Conservation (phyloP, 53 echinoderm and acorn worm species). For the Actinopyga echinites region DNA sequence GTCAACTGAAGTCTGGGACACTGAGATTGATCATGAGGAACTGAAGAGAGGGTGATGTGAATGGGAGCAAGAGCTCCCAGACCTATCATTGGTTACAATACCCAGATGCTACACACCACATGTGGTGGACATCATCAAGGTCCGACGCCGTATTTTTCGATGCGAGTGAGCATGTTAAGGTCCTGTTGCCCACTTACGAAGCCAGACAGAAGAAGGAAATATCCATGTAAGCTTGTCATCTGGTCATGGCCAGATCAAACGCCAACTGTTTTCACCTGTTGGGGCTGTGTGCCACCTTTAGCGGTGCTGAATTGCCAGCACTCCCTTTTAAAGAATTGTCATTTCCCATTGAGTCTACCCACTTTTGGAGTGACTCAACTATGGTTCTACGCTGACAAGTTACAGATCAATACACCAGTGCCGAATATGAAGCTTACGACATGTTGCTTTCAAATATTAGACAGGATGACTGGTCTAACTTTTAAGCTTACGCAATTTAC, state of each 20-base stretch:
- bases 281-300: too few species aligned
- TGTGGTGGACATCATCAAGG: neutral
- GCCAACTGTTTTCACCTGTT: too few species aligned
- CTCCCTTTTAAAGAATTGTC: too few species aligned
- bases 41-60: neutral
- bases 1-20: conserved; percentile 43
- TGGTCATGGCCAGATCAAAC: too few species aligned
- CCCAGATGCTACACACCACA: conserved; percentile 28
- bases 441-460: conserved; percentile 35
- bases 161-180: too few species aligned
- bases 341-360: too few species aligned
- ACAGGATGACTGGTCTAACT: conserved; percentile 43
- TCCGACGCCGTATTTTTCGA: too few species aligned
- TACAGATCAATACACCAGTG: neutral
- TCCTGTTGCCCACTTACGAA: too few species aligned
- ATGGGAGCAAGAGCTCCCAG: conserved; percentile 43
- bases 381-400: neutral
- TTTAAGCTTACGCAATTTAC: conserved; percentile 11
- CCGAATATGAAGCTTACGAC: conserved; percentile 28
- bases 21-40: conserved; percentile 21
- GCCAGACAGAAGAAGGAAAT: too few species aligned
- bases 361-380: too few species aligned
- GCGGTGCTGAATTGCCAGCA: too few species aligned
- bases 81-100: neutral
- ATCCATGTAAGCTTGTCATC: too few species aligned